phyloP scores from a whole-genome alignment of 2,113 vertebrate species.

The Diadophis punctatus region DNA sequence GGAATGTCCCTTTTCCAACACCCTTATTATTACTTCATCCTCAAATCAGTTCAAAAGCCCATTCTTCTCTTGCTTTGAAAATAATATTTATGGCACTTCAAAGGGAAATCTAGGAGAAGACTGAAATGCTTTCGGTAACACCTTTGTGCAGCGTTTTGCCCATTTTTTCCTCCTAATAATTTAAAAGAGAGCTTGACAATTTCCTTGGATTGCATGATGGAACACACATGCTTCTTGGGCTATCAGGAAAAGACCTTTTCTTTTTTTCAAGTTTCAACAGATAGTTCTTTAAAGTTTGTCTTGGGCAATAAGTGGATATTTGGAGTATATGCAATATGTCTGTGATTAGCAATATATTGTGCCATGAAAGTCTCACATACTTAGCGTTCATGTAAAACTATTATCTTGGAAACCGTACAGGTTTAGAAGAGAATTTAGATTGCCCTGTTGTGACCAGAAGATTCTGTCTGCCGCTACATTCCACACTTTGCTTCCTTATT shows the following conservation, averaged over 20 bases:
- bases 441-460: not conserved
- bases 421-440: not conserved
- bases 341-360: not conserved
- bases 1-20: slow-evolving; percentile 50
- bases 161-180: not conserved
- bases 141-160: not conserved
- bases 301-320: not conserved
- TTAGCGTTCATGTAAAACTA: not conserved
- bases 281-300: slow-evolving; percentile 39
- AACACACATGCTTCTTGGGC: not conserved
- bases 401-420: not conserved
- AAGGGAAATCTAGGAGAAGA: not conserved
- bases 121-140: not conserved
- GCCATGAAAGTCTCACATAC: not conserved
- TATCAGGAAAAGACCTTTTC: not conserved
- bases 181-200: not conserved
- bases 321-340: not conserved
- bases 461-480: not conserved
- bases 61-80: not conserved
- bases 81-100: slow-evolving; percentile 17
- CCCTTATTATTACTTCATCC: slow-evolving; percentile 56
- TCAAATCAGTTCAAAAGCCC: slow-evolving; percentile 48
- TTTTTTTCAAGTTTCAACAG: slow-evolving; percentile 38
- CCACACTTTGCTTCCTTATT: not conserved
- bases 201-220: not conserved